Conservation (phyloP, 1,140 invertebrate species). For the Drosophila bocqueti region DNA sequence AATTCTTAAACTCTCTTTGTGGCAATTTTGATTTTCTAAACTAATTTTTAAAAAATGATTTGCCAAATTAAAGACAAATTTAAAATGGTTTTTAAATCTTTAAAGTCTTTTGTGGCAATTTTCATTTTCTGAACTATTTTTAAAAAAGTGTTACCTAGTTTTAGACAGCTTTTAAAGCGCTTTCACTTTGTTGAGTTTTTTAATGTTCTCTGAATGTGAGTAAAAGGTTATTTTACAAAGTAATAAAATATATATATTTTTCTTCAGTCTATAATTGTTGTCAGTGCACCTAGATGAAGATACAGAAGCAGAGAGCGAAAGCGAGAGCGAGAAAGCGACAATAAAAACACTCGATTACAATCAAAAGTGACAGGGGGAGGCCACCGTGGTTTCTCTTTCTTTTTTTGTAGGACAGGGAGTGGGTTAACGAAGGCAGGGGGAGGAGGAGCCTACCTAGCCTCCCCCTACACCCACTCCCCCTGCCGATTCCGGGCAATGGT, state of each 20-base stretch:
- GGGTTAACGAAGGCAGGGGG: background rate
- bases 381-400: slow-evolving; percentile 20
- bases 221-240: background rate
- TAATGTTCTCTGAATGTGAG: background rate
- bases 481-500: slow-evolving; percentile 21
- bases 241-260: background rate
- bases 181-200: too few relatives aligned
- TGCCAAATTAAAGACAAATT: too few relatives aligned
- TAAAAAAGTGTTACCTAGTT: too few relatives aligned
- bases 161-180: too few relatives aligned
- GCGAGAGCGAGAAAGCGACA: slow-evolving; percentile 32
- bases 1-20: too few relatives aligned
- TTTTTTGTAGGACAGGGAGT: slow-evolving; percentile 1
- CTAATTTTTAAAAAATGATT: too few relatives aligned
- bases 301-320: background rate
- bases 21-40: too few relatives aligned
- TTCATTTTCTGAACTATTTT: too few relatives aligned
- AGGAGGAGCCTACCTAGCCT: background rate
- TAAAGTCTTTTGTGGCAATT: too few relatives aligned
- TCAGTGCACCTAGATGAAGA: slow-evolving; percentile 38
- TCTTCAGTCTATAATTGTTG: background rate
- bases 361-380: slow-evolving; percentile 74
- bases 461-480: background rate
- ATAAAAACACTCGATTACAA: slow-evolving; percentile 80
- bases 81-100: too few relatives aligned